A percentile compares a stretch with the other conserved stretches of the same genome.
Conservation (phyloP, 2,797 vertebrate species). For the Merluccius polli region DNA sequence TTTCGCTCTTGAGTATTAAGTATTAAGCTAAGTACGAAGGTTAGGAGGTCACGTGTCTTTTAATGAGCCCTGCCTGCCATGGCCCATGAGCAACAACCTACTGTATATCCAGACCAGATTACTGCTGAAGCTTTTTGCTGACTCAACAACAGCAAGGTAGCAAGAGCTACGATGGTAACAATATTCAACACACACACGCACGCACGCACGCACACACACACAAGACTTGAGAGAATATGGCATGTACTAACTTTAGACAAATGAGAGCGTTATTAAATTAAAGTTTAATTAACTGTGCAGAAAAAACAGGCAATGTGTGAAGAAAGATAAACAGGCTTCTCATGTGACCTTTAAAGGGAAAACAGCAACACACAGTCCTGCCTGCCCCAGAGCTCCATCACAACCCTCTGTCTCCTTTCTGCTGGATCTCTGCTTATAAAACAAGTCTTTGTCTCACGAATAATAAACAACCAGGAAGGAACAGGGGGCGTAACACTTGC, state of each 20-base stretch:
- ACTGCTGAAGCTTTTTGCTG: background rate
- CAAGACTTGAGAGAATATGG: background rate
- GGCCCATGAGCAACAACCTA: background rate
- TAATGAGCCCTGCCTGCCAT: too few species aligned
- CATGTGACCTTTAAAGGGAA: slow-evolving; percentile 36
- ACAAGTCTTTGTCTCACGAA: slow-evolving; percentile 55
- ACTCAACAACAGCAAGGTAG: slow-evolving; percentile 3
- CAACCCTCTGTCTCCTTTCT: slow-evolving; percentile 51
- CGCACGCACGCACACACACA: too few species aligned
- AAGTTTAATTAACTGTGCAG: background rate
- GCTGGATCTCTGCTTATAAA: slow-evolving; percentile 52
- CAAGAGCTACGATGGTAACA: background rate
- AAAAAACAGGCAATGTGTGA: slow-evolving; percentile 15
- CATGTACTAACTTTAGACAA: too few species aligned
- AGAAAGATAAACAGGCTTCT: slow-evolving; percentile 26
- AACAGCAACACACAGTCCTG: slow-evolving; percentile 54
- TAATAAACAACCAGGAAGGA: slow-evolving; percentile 65
- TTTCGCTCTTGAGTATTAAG: too few species aligned
- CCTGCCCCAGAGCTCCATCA: slow-evolving; percentile 54
- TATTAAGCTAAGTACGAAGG: too few species aligned
- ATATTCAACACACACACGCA: background rate
- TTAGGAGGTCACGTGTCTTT: too few species aligned
- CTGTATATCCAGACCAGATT: background rate
- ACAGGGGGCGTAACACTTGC: slow-evolving; percentile 54
- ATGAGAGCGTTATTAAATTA: too few species aligned